Percentiles rank a stretch among this genome's conserved stretches.
phyloP scores from a whole-genome alignment of 2,797 vertebrate genomes.

The Eurystomus glaucurus region DNA sequence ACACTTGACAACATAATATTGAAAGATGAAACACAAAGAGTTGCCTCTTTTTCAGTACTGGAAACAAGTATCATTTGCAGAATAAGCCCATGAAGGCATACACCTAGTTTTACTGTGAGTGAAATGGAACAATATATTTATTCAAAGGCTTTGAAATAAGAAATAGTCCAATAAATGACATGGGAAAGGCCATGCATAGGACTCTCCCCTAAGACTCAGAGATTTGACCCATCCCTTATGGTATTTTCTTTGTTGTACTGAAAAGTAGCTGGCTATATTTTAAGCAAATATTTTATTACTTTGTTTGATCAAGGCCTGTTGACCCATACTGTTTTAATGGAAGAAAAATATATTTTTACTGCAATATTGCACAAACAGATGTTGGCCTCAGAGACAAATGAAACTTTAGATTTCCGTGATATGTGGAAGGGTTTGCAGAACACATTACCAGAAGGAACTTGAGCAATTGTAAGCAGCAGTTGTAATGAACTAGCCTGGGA shows the following conservation, averaged over 20 bases:
- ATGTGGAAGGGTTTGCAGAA: constrained; percentile 35
- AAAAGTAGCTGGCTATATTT: neutral
- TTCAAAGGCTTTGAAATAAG: neutral
- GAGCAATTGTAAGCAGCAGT: constrained; percentile 28
- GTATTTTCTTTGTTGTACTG: neutral
- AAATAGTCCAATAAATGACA: neutral
- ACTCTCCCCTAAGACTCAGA: neutral
- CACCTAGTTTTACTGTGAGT: neutral
- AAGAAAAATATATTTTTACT: constrained; percentile 23
- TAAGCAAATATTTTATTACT: neutral
- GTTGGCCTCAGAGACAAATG: constrained; percentile 61
- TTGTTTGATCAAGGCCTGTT: neutral
- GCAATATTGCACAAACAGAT: constrained; percentile 59
- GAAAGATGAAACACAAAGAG: neutral
- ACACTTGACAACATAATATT: neutral
- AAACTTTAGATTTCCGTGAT: constrained; percentile 65
- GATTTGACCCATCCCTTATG: neutral
- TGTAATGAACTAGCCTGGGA: constrained; percentile 71
- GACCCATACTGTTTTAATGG: neutral
- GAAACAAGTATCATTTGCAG: neutral
- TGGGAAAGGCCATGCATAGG: neutral
- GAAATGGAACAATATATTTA: neutral
- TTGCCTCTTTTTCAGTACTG: neutral
- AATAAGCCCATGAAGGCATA: neutral
- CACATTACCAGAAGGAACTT: constrained; percentile 56